Percentiles rank a stretch among this genome's conserved stretches.
Evolutionary conservation across 2,797 vertebrate species (phyloP).

Genomic region (Pachyuromys duprasi): DNA sequence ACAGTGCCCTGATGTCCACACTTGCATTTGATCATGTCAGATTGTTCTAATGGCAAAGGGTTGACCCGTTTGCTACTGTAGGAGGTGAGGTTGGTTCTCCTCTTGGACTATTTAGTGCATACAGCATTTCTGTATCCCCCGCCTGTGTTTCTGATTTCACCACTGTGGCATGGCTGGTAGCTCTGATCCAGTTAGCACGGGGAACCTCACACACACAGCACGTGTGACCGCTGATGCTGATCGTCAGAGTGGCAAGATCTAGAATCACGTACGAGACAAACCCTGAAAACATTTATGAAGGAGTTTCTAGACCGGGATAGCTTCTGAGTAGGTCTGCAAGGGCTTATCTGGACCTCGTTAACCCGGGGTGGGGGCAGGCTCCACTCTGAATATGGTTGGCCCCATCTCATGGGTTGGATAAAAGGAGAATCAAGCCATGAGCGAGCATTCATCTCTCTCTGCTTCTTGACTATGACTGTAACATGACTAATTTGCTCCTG

Average conservation of each 20-base stretch:
- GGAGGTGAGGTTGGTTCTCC: fast-evolving
- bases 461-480: not conserved
- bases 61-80: too few species aligned
- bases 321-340: not conserved
- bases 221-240: not conserved
- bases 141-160: not conserved
- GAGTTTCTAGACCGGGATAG: not conserved
- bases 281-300: not conserved
- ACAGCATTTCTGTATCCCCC: too few species aligned
- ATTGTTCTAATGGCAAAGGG: not conserved
- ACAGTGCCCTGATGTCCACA: too few species aligned
- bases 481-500: not conserved
- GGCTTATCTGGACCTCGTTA: not conserved
- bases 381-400: too few species aligned
- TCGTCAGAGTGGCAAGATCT: too few species aligned
- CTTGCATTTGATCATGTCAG: not conserved
- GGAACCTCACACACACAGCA: not conserved
- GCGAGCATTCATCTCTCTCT: too few species aligned
- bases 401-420: not conserved
- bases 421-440: not conserved
- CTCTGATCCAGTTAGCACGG: not conserved
- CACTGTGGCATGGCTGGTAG: not conserved
- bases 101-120: not conserved
- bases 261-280: not conserved
- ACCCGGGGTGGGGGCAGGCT: too few species aligned